Conservation (phyloP, 1,140 invertebrate species). For the Triops cancriformis region DNA sequence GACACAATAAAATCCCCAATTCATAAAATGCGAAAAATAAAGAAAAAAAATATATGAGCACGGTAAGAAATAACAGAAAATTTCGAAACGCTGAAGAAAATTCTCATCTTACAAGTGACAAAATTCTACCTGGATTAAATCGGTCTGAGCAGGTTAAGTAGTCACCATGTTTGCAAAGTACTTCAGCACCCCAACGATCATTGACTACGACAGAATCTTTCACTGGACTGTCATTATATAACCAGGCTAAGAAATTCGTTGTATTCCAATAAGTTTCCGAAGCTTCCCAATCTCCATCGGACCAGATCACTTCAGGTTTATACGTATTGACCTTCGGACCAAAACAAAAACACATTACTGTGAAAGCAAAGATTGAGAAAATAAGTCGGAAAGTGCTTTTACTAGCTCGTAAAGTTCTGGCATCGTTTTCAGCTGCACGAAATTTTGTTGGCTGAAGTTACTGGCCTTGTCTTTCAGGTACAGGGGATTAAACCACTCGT, state of each 20-base stretch:
- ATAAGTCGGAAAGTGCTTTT: not conserved
- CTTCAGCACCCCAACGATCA: conserved; percentile 72
- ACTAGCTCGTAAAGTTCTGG: conserved; percentile 67
- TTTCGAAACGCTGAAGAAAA: no score
- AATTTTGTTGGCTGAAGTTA: conserved; percentile 56
- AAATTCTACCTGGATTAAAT: conserved; percentile 66
- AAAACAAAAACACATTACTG: no score
- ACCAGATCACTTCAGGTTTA: conserved; percentile 84
- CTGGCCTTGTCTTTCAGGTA: conserved; percentile 63
- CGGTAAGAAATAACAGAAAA: not conserved
- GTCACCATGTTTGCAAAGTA: conserved; percentile 76
- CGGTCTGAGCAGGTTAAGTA: conserved; percentile 70
- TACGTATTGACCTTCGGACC: conserved; percentile 54
- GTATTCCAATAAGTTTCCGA: conserved; percentile 53
- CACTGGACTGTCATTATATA: conserved; percentile 91
- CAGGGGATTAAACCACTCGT: conserved; percentile 84
- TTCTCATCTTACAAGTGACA: no score
- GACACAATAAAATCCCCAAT: not conserved
- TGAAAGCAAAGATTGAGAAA: not conserved
- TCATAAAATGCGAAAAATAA: not conserved
- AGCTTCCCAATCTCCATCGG: conserved; percentile 61
- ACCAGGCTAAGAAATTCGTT: conserved; percentile 60
- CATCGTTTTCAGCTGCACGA: conserved; percentile 56
- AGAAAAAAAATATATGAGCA: not conserved
- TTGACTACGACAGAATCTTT: conserved; percentile 79